Conservation (phyloP, 2,888 invertebrate species). For the Achlya flavicornis region DNA sequence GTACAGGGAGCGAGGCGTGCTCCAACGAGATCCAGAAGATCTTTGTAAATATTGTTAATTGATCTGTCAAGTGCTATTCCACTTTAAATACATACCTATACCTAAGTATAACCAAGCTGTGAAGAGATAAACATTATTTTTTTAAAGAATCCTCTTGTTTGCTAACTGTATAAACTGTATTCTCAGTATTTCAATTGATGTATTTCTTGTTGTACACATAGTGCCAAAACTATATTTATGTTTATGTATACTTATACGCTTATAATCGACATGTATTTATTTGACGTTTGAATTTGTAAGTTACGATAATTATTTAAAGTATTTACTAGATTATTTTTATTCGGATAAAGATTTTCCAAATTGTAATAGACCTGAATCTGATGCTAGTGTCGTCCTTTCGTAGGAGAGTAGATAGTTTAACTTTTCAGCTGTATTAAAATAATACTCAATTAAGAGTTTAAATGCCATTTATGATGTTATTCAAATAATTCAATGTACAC, state of each 20-base stretch:
- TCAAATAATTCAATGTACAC: neutral
- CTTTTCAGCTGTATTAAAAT: conserved; percentile 38
- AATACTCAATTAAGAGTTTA: conserved; percentile 38
- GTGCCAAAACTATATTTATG: conserved; percentile 72
- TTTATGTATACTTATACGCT: conserved; percentile 52
- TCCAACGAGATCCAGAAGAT: conserved; percentile 56
- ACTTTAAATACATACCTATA: conserved; percentile 46
- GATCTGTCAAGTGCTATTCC: conserved; percentile 68
- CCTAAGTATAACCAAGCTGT: conserved; percentile 58
- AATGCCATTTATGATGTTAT: neutral
- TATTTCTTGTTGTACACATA: conserved; percentile 61
- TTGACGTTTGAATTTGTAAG: conserved; percentile 36
- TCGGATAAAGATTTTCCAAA: conserved; percentile 19
- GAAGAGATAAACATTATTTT: conserved; percentile 65
- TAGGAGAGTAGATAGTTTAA: conserved; percentile 41
- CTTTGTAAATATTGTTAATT: conserved; percentile 77
- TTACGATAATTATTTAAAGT: conserved; percentile 33
- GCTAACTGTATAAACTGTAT: conserved; percentile 43
- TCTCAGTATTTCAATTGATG: conserved; percentile 55
- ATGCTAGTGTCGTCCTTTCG: conserved; percentile 23
- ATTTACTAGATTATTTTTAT: conserved; percentile 23
- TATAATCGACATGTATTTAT: conserved; percentile 43
- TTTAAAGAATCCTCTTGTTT: conserved; percentile 53
- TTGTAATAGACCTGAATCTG: conserved; percentile 19
- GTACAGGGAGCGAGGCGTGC: conserved; percentile 30